These are phyloP conservation scores for Rhodeus uyekii DNA, from an alignment of 2,797 vertebrate species.

Conservation along the genomic window DNA sequence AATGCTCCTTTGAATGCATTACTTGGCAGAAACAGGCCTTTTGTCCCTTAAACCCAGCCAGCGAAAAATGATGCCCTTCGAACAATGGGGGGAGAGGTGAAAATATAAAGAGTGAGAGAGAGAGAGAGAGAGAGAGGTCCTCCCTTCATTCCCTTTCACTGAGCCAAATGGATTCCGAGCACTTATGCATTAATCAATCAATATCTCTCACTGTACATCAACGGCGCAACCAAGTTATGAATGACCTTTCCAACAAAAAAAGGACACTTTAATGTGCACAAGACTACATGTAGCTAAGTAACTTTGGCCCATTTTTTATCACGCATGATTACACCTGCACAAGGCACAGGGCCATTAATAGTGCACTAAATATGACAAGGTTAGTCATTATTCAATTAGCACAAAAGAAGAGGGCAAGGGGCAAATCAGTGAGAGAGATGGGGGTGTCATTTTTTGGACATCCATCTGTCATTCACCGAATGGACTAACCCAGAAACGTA, in stretches of 20 bases:
- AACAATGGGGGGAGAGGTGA: conserved; percentile 93
- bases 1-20: conserved; percentile 94
- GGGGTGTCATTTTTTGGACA: conserved; percentile 36
- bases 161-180: conserved; percentile 99
- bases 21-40: conserved; percentile 96
- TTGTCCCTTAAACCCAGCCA: conserved; percentile 92
- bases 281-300: conserved; percentile 93
- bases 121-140: conserved; percentile 73
- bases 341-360: conserved; percentile 83
- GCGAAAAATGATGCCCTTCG: conserved; percentile 88
- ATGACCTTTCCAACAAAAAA: conserved; percentile 98
- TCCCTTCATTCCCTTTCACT: conserved; percentile 93
- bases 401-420: conserved; percentile 69
- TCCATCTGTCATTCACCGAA: conserved; percentile 19
- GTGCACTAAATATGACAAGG: conserved; percentile 83
- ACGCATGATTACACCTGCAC: conserved; percentile 88
- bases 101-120: conserved; percentile 86
- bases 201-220: conserved; percentile 99
- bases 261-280: conserved; percentile 97
- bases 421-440: conserved; percentile 2
- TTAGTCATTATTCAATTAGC: conserved; percentile 81
- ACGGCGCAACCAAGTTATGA: conserved; percentile 97
- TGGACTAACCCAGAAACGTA: neutral
- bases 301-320: conserved; percentile 87
- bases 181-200: conserved; percentile 99